These are phyloP conservation scores for Pseudopleuronectes americanus DNA, from an alignment of 2,797 vertebrate genomes.

Conservation along the genomic window DNA sequence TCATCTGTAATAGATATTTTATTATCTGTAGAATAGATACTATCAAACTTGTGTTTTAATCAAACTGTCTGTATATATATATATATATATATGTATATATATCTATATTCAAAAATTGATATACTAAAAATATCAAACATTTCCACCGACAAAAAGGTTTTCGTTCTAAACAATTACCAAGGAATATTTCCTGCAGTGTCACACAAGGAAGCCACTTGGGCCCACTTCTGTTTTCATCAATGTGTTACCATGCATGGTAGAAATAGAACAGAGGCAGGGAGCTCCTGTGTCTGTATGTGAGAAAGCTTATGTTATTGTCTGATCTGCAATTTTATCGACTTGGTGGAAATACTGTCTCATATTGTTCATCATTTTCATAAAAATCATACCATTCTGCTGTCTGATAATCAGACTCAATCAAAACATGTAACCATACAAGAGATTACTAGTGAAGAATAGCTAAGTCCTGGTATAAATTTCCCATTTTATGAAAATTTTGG, in stretches of 20 bases:
- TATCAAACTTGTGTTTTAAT: background rate
- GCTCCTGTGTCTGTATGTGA: background rate
- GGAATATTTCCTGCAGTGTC: background rate
- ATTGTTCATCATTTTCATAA: background rate
- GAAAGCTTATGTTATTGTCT: background rate
- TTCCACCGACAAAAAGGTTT: background rate
- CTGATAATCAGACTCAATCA: background rate
- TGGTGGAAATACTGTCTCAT: background rate
- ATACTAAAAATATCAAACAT: background rate
- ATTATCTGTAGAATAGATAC: background rate
- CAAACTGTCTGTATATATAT: no score
- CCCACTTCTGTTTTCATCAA: conserved; percentile 1
- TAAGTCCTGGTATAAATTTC: no score
- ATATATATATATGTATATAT: no score
- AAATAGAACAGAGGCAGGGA: background rate
- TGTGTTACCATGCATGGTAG: no score
- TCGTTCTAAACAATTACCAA: background rate
- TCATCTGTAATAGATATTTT: background rate
- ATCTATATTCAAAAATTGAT: no score
- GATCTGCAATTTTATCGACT: background rate
- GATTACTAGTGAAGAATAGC: background rate
- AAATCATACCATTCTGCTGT: background rate
- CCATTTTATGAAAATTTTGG: background rate
- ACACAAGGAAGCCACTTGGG: conserved; percentile 10
- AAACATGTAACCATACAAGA: background rate